Percentiles rank a stretch among this genome's conserved stretches.
Evolutionary conservation across 2,797 vertebrate species (phyloP).

Genomic region (Carduelis carduelis): DNA sequence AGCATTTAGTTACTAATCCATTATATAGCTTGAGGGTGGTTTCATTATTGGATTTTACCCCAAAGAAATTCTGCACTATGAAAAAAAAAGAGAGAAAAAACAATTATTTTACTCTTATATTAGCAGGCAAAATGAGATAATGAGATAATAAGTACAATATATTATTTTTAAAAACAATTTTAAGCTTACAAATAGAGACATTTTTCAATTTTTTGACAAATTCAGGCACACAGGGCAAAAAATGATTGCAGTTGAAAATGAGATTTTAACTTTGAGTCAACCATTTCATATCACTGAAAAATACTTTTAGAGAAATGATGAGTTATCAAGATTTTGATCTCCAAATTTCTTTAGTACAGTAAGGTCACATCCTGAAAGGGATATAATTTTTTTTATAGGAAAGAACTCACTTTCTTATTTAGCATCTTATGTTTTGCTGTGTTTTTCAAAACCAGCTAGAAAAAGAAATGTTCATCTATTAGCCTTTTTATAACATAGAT

Average conservation of each 20-base stretch:
- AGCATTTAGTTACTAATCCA: neutral
- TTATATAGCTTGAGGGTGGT: neutral
- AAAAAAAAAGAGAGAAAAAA: neutral
- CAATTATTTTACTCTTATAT: neutral
- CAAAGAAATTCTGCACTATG: neutral
- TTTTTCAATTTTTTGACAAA: neutral
- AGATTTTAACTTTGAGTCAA: neutral
- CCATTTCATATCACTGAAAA: neutral
- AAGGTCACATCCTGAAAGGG: neutral
- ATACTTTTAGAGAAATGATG: neutral
- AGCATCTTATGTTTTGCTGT: accelerated
- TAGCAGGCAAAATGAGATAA: neutral
- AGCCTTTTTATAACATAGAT: neutral
- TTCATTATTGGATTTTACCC: neutral
- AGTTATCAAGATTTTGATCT: neutral
- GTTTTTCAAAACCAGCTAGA: neutral
- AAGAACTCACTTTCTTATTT: neutral
- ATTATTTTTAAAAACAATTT: neutral
- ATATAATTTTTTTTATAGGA: neutral
- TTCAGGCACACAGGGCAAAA: accelerated
- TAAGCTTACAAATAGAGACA: neutral
- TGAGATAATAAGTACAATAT: neutral
- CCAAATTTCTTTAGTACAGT: neutral
- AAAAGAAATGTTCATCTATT: neutral
- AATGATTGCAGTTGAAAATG: neutral